These are phyloP conservation scores for Mirounga angustirostris DNA, from an alignment of 2,113 vertebrate genomes.

Conservation along the genomic window DNA sequence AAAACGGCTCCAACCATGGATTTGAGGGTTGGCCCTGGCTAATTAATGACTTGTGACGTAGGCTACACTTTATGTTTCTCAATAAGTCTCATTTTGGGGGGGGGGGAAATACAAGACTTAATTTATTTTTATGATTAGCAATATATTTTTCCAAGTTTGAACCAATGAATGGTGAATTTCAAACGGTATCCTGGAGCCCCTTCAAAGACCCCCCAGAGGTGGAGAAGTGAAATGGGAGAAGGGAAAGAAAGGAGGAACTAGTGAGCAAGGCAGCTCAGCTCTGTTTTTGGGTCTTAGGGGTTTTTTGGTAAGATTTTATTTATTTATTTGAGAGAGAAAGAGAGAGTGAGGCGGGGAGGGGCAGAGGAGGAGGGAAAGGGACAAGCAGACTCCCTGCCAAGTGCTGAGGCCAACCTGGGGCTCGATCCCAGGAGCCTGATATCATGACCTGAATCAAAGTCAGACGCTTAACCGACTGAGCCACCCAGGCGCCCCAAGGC, in stretches of 20 bases:
- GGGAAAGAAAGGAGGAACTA: background rate
- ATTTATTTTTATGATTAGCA: background rate
- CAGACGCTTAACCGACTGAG: background rate
- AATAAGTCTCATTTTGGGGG: background rate
- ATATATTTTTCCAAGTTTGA: slow-evolving; percentile 20
- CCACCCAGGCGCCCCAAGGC: background rate
- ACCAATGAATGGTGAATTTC: slow-evolving; percentile 38
- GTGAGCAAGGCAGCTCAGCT: background rate
- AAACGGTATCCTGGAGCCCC: background rate
- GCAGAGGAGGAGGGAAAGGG: background rate
- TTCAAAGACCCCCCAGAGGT: background rate
- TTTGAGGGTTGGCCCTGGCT: background rate
- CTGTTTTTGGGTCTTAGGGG: background rate
- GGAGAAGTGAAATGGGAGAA: background rate
- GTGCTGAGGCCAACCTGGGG: background rate
- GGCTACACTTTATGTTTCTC: background rate
- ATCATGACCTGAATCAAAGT: background rate
- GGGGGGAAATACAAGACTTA: background rate
- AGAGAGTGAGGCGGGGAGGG: background rate
- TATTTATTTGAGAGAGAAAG: background rate
- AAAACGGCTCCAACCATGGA: background rate
- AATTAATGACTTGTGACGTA: background rate
- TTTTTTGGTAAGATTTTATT: background rate
- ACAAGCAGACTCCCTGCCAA: background rate
- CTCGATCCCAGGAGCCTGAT: background rate